Evolutionary conservation across 2,888 invertebrate genomes (phyloP), one percentile per base, ranked within the genome.

Genomic region (Nemapogon koenigi): DNA sequence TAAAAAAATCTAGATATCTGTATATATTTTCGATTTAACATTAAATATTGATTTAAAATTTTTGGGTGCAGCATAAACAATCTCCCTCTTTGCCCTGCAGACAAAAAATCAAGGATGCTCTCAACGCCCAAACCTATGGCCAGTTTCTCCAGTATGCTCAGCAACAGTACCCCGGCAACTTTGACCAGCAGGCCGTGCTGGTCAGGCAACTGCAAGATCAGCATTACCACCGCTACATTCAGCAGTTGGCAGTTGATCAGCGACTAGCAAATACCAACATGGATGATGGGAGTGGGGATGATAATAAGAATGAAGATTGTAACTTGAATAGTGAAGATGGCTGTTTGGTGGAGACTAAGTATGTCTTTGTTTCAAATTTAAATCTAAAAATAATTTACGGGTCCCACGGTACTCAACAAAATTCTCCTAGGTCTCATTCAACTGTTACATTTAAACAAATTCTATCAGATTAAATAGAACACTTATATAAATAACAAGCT

Each of bases 171-270:
- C 90, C 90, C 1, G 89, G 87, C 2, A 90, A 90, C 62, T 88
- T 88, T 1, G 91, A 91, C 50, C 89, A 97, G 81, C 99, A 99
- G 82, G 95, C 92, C 0, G 85, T 93, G 28, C 81, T 99, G 16
- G 94, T 99, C 41, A 83, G 90, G 39, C 97, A 98, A 60, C 76
- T 99, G 31, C 99, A 99, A 71, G 97, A 97, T 52, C 97, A 99
- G 57, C 99, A 99, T 68, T 99, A 97, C 63, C 94, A 97, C 60
- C 97, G 98, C 59, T 99, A 99, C 65, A 96, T 99, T 87, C 94
- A 97, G 53, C 98, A 98, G 64, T 76, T 97, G 26, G 88, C 85
- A 0, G 75, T 81, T 1, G 72, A 76, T 42, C 61, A 72, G 31
- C 49, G 73, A 43, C 56, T 75, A 16, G 68, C 72, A 3, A 71